Evolutionary conservation across 2,797 vertebrate species (phyloP).

Genomic region (Macropodus opercularis): DNA sequence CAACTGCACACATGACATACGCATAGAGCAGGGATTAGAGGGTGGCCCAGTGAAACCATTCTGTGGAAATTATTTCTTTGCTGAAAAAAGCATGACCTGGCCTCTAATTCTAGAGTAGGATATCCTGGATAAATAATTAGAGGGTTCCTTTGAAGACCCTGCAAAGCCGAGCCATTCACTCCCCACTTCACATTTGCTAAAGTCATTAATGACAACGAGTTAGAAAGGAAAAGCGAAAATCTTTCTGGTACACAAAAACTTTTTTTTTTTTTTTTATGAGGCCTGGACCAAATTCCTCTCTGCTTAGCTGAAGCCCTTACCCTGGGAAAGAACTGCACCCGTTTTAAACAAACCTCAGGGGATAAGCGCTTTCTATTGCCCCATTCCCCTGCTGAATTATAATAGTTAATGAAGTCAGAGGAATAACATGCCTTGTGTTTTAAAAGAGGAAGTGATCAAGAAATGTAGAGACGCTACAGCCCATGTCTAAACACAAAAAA

Average conservation of each 20-base stretch:
- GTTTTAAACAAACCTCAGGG: conserved; percentile 80
- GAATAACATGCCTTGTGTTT: conserved; percentile 71
- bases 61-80: conserved; percentile 77
- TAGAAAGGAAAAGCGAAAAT: conserved; percentile 78
- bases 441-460: conserved; percentile 61
- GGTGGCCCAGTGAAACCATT: conserved; percentile 76
- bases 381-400: conserved; percentile 68
- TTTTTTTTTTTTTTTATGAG: conserved; percentile 81
- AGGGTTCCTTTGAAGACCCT: conserved; percentile 80
- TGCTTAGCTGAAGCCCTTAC: conserved; percentile 80
- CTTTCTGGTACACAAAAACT: conserved; percentile 84
- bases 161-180: conserved; percentile 73
- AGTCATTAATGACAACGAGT: conserved; percentile 88
- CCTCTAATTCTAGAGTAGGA: conserved; percentile 81
- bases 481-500: conserved; percentile 35
- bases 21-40: conserved; percentile 66
- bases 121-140: conserved; percentile 87
- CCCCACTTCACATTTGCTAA: conserved; percentile 83
- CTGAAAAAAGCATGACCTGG: conserved; percentile 73
- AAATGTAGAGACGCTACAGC: conserved; percentile 36
- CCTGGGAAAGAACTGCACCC: conserved; percentile 80
- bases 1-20: conserved; percentile 1
- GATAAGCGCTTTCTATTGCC: conserved; percentile 72
- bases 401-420: conserved; percentile 77
- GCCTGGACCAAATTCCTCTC: conserved; percentile 81